Evolutionary conservation across 2,113 vertebrate genomes (phyloP).

Genomic region (Nesospiza acunhae): DNA sequence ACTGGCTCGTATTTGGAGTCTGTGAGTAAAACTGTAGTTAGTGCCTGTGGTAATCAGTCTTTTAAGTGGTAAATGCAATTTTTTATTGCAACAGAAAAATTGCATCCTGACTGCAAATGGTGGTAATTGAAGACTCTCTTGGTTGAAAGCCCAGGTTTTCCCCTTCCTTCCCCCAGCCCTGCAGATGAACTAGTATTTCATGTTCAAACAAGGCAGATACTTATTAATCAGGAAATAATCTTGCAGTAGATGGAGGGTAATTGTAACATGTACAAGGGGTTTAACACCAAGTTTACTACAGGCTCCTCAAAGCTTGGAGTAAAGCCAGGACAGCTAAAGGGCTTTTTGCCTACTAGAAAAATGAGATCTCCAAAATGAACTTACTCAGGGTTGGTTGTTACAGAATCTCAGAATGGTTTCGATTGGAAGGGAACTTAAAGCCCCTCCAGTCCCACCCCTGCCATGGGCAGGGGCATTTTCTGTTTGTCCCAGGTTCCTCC

Average conservation of each 20-base stretch:
- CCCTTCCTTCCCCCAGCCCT: background rate
- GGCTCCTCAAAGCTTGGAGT: background rate
- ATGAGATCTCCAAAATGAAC: background rate
- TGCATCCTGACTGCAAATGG: background rate
- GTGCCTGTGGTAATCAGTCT: background rate
- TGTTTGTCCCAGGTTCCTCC: background rate
- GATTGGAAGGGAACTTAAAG: background rate
- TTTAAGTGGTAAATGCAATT: background rate
- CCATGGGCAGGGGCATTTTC: background rate
- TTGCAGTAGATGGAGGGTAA: background rate
- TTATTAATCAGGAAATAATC: background rate
- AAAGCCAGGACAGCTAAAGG: background rate
- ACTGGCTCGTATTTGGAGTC: background rate
- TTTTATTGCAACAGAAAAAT: background rate
- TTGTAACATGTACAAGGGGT: background rate
- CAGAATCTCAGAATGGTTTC: background rate
- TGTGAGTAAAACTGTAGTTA: background rate
- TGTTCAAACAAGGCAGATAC: background rate
- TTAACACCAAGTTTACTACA: background rate
- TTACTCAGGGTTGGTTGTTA: background rate
- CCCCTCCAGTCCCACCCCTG: background rate
- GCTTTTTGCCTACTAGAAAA: background rate
- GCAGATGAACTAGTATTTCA: background rate
- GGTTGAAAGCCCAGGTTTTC: background rate
- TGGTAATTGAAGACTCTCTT: background rate